Evolutionary conservation across 2,113 vertebrate species (phyloP), one percentile per base, ranked within the genome.

Genomic region (Ursus arctos): DNA sequence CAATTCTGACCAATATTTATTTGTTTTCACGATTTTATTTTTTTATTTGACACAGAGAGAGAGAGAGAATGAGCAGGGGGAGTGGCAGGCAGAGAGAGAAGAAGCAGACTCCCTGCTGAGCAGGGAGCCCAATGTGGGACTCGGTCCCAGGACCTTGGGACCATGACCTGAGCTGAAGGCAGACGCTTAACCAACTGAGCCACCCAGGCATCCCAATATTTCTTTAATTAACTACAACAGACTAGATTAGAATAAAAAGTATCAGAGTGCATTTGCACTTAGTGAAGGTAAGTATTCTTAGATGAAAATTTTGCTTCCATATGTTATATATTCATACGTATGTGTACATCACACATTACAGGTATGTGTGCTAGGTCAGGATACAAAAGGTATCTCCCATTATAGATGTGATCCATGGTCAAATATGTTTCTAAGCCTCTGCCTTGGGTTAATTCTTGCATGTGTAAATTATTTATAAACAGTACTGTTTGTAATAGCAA

Each of bases 241-340:
- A 74, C 11, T 61, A 71, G 16, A 88, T 63, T 7, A 49, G 33
- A 94, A 91, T 67, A 55, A 94, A 95, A 95, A 91, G 67, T 69
- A 88, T 31, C 36, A 72, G 4, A 59, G 40, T 80, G 21, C 19
- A 76, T 76, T 71, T 49, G 4, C 26, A 88, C 13, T 82, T 81
- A 84, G 18, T 72, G 87, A 79, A 47, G 14, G 16, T 53, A 94
- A 87, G 71, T 93, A 97, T 57, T 85, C 63, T 95, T 95, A 63
- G 40, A 74, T 14, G 51, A 95, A 93, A 84, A 84, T 61, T 80
- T 76, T 87, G 67, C 77, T 97, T 49, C 19, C 3, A 80, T 28
- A 15, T 91, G 19, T 92, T 53, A 76, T 13, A 51, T 67, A 65
- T 57, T 57, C 72, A 40, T 8, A 96, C 16, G 9, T 69, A 69